Percentiles rank a stretch among this genome's conserved stretches.
Conservation (phyloP, 1,140 invertebrate genomes). For the Orius insidiosus region DNA sequence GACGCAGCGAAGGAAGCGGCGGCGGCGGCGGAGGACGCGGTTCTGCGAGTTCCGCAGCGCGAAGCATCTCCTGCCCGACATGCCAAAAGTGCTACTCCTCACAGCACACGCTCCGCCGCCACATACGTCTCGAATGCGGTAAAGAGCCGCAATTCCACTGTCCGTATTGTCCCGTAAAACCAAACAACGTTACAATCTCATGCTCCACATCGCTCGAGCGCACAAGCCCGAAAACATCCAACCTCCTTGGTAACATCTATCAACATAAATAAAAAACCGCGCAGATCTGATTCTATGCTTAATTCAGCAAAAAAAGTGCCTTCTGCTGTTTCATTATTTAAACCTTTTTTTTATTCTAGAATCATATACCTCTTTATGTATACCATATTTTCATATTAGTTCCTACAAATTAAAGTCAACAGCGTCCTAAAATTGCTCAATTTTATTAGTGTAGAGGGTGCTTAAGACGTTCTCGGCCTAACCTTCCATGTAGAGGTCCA, state of each 20-base stretch:
- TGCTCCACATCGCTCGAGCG: constrained; percentile 19
- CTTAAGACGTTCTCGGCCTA: no score
- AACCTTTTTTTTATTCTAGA: neutral
- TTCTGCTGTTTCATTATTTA: neutral
- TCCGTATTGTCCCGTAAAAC: constrained; percentile 31
- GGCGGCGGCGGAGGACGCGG: neutral
- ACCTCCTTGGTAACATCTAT: constrained; percentile 3
- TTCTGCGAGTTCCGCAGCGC: neutral
- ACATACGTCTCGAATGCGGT: constrained; percentile 34
- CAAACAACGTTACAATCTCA: constrained; percentile 19
- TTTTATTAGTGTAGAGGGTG: no score
- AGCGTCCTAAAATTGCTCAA: no score
- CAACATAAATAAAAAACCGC: neutral
- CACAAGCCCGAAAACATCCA: constrained; percentile 14
- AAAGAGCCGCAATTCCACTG: constrained; percentile 31
- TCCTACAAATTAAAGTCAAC: neutral
- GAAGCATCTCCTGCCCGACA: constrained; percentile 28
- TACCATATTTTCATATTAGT: constrained; percentile 1
- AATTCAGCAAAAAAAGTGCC: neutral
- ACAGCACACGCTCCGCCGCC: constrained; percentile 31
- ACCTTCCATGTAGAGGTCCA: no score
- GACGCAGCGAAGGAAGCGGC: neutral
- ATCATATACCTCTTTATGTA: neutral
- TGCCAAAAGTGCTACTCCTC: constrained; percentile 33
- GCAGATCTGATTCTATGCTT: neutral